Evolutionary conservation across 2,888 invertebrate species (phyloP), one percentile per base, ranked within the genome.

Genomic region (Agonum fuliginosum): DNA sequence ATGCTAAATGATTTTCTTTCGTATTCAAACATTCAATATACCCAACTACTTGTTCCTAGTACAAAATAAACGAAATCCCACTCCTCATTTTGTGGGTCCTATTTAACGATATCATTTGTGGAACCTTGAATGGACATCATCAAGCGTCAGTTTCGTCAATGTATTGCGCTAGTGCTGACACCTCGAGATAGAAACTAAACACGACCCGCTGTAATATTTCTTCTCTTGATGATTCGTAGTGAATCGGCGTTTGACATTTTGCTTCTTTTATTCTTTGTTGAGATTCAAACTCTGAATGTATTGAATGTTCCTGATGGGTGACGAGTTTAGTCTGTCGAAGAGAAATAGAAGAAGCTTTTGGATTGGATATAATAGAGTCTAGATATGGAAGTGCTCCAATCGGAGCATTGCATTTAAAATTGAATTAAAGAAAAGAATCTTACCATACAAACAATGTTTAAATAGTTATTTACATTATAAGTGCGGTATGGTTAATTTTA

Each of bases 141-240:
- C 67, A 67, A 65, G 41, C 37, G 20, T 8, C 4, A 12, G 6
- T 30, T 17, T 24, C 22, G 24, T 58, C 58, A 20, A n/a, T 67
- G 41, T 5, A 19, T 41, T 24, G 37, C n/a, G 20, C n/a, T 20
- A 41, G 54, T 54, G 67, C 67, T 67, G 67, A 67, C 67, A 67
- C 67, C 67, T 67, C 22, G 37, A 20, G 54, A 67, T 67, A 41
- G 22, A 67, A 67, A 37, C 34, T 67, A 67, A 37, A 37, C 37
- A 67, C 37, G 22, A 43, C 54, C 8, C 67, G 19, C 37, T 67
- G 37, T 67, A 67, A 67, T 67, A 67, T 67, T 67, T 67, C 67
- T 67, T 67, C 22, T 14, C 2, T 37, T 67, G 67, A 67, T 67
- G 67, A 67, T 67, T 17, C 19, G 34, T 20, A 17, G 20, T 67